Conservation (phyloP, 2,797 vertebrate genomes). For the Phrynocephalus guinanensis region DNA sequence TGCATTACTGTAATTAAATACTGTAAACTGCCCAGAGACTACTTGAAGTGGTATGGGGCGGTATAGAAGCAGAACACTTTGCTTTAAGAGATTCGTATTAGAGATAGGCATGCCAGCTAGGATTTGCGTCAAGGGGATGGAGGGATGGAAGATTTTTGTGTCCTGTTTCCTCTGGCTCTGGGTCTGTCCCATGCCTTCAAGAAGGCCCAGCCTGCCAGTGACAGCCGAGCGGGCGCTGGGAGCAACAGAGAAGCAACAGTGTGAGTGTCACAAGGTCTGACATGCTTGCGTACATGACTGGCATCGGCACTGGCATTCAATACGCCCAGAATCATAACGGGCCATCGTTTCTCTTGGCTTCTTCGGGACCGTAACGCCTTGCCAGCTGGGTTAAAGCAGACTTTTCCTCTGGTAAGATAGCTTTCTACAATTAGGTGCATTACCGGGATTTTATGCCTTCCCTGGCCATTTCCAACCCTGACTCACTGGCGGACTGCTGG, state of each 20-base stretch:
- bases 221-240: background rate
- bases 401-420: constrained; percentile 70
- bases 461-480: constrained; percentile 68
- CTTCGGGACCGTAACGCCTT: constrained; percentile 66
- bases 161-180: background rate
- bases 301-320: constrained; percentile 62
- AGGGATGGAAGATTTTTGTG: background rate
- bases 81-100: no score
- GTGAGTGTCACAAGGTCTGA: constrained; percentile 46
- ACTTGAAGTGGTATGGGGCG: no score
- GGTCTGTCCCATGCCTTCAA: background rate
- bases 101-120: background rate
- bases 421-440: constrained; percentile 73
- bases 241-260: constrained; percentile 22
- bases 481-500: constrained; percentile 47
- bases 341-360: constrained; percentile 74
- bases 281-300: constrained; percentile 48
- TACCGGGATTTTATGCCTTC: constrained; percentile 72
- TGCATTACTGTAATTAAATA: no score
- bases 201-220: background rate
- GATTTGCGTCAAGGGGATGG: background rate
- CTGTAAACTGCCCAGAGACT: no score
- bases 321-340: constrained; percentile 72
- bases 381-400: constrained; percentile 72
- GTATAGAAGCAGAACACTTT: no score